Percentiles rank a stretch among this genome's conserved stretches.
phyloP scores from a whole-genome alignment of 1,140 invertebrate genomes.

The Melipona quadrifasciata region DNA sequence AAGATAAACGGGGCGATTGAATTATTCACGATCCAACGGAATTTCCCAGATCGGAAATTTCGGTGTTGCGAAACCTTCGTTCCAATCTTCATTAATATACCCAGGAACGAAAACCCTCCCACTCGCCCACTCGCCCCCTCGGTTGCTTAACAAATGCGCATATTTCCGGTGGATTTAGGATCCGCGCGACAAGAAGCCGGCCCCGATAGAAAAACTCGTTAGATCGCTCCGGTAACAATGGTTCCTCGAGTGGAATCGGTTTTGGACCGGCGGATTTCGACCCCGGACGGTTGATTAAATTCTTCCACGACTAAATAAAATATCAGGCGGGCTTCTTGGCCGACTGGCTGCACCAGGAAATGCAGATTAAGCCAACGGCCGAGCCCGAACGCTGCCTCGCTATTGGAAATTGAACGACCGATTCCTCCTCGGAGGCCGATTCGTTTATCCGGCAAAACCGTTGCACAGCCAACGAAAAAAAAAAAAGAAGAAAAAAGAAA shows the following conservation, averaged over 20 bases:
- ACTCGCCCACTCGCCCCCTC: too few species aligned
- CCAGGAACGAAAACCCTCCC: neutral
- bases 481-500: too few species aligned
- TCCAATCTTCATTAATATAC: constrained; percentile 11
- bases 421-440: constrained; percentile 14
- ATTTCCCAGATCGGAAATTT: neutral
- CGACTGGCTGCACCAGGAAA: constrained; percentile 23
- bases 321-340: constrained; percentile 25
- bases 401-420: constrained; percentile 35
- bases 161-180: constrained; percentile 26
- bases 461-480: neutral
- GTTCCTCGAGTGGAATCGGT: constrained; percentile 6
- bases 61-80: too few species aligned
- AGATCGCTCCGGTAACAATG: constrained; percentile 28
- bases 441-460: constrained; percentile 29
- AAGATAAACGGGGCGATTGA: neutral
- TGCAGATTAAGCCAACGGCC: constrained; percentile 29
- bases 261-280: constrained; percentile 1
- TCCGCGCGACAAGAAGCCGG: neutral
- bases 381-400: neutral
- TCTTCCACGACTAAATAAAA: constrained; percentile 40
- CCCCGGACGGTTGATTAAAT: constrained; percentile 35
- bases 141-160: constrained; percentile 33
- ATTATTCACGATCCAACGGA: neutral
- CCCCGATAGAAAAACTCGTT: constrained; percentile 30